phyloP scores from a whole-genome alignment of 1,140 invertebrate genomes.

The Frieseomelitta varia region DNA sequence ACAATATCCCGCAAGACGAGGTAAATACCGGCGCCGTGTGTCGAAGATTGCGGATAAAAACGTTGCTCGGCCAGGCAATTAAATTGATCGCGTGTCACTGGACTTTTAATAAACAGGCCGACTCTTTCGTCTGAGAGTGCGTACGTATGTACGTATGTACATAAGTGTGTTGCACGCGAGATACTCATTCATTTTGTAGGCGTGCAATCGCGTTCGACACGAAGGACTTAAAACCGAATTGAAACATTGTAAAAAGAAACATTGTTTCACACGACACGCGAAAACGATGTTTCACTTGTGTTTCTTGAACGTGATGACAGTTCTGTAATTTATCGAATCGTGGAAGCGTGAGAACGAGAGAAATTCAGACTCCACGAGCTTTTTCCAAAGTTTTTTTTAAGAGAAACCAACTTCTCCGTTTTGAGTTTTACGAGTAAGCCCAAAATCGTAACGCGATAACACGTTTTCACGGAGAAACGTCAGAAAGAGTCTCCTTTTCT shows the following conservation, averaged over 20 bases:
- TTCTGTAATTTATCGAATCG: neutral
- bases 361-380: neutral
- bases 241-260: neutral
- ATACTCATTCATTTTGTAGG: neutral
- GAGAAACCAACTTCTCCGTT: neutral
- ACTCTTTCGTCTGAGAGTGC: neutral
- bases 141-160: no score
- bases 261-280: neutral
- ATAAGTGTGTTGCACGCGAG: neutral
- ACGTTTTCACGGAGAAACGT: constrained; percentile 19
- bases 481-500: neutral
- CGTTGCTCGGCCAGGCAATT: neutral
- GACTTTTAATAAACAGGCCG: constrained; percentile 23
- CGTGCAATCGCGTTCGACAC: neutral
- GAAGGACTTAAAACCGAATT: neutral
- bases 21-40: constrained; percentile 1
- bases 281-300: neutral
- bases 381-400: neutral
- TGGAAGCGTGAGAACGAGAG: neutral
- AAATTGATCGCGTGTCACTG: constrained; percentile 43
- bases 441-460: constrained; percentile 32
- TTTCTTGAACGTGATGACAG: neutral
- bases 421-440: neutral
- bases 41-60: neutral
- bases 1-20: neutral